phyloP scores from a whole-genome alignment of 2,888 invertebrate genomes.

The Tipula lateralis region DNA sequence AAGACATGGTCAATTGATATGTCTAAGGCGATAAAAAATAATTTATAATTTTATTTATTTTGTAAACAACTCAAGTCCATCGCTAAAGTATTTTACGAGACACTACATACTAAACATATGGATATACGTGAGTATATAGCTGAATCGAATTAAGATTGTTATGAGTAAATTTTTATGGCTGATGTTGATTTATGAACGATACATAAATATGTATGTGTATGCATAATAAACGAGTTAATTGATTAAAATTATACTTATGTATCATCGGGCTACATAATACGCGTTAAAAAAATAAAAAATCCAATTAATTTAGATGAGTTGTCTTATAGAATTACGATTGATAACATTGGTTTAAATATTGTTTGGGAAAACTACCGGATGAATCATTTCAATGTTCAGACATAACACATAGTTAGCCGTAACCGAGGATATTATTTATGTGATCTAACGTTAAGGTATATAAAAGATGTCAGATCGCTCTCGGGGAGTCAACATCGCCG shows the following conservation, averaged over 20 bases:
- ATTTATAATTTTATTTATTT: not conserved
- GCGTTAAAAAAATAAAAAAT: not conserved
- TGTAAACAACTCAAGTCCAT: constrained; percentile 24
- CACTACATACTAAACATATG: not conserved
- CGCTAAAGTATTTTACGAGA: not conserved
- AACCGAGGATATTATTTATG: too few species aligned
- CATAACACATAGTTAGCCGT: not conserved
- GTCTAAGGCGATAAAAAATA: not conserved
- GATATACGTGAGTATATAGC: not conserved
- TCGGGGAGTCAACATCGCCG: too few species aligned
- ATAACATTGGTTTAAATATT: not conserved
- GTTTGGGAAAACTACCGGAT: not conserved
- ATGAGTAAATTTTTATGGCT: not conserved
- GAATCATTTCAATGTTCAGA: not conserved
- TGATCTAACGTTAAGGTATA: too few species aligned
- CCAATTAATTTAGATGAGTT: not conserved
- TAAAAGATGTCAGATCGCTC: too few species aligned
- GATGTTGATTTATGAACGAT: not conserved
- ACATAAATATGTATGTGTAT: not conserved
- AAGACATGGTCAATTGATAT: constrained; percentile 19
- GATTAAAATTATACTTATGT: not conserved
- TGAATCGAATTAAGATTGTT: not conserved
- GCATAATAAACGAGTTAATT: not conserved
- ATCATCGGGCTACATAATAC: not conserved
- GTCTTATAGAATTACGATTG: not conserved